A percentile compares a stretch with the other conserved stretches of the same genome.
phyloP scores from a whole-genome alignment of 2,797 vertebrate genomes.

The Peromyscus eremicus region DNA sequence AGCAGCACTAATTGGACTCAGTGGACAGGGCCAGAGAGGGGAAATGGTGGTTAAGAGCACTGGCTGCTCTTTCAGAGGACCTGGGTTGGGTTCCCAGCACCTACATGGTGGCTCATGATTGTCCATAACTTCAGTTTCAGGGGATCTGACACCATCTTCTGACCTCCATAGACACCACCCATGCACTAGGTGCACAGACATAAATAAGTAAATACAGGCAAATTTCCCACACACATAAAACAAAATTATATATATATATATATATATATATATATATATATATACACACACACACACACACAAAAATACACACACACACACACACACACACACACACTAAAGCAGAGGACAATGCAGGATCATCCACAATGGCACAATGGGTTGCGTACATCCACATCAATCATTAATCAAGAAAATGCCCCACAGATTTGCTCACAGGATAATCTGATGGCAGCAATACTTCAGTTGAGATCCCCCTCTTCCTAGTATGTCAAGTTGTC shows the following conservation, averaged over 20 bases:
- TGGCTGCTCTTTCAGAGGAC: not conserved
- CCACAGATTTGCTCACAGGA: not conserved
- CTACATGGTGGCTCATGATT: not conserved
- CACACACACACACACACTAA: not conserved
- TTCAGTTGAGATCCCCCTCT: not conserved
- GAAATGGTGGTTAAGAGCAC: not conserved
- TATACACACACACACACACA: too few relatives aligned
- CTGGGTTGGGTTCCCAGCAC: not conserved
- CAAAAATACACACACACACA: too few relatives aligned
- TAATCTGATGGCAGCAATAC: not conserved
- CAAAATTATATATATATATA: not conserved
- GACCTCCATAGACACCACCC: not conserved
- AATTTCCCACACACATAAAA: not conserved
- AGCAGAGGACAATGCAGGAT: not conserved
- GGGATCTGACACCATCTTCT: not conserved
- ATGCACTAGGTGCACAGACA: not conserved
- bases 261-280: too few relatives aligned
- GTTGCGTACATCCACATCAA: not conserved
- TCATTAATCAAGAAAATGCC: not conserved
- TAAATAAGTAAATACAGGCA: not conserved
- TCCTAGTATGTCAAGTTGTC: not conserved
- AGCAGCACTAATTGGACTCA: not conserved
- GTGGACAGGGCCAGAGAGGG: not conserved
- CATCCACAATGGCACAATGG: not conserved
- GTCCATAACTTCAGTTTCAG: not conserved